Conservation (phyloP, 2,797 vertebrate genomes). For the Leuciscus waleckii region DNA sequence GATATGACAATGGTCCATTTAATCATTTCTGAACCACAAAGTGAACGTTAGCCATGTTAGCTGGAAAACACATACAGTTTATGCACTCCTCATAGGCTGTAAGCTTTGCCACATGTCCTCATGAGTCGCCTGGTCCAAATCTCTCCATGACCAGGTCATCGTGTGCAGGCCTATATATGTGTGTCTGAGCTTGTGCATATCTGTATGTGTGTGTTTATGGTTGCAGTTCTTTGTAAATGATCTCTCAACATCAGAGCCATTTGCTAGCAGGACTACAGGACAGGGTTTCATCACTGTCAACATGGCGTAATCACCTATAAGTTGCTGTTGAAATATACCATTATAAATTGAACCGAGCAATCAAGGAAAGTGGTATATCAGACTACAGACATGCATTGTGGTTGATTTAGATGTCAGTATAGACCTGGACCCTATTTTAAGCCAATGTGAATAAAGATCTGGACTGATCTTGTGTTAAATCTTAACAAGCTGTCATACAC, state of each 20-base stretch:
- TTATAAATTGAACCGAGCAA: conserved; percentile 15
- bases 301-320: conserved; percentile 22
- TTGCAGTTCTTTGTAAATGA: neutral
- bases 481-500: neutral
- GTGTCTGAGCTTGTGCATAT: conserved; percentile 13
- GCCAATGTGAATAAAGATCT: neutral
- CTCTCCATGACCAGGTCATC: neutral
- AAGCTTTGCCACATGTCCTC: conserved; percentile 15
- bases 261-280: neutral
- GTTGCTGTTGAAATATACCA: conserved; percentile 10
- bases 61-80: neutral
- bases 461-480: neutral
- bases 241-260: neutral
- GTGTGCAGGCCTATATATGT: neutral
- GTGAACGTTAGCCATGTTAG: conserved; percentile 43
- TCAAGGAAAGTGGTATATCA: conserved; percentile 33
- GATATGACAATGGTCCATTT: conserved; percentile 57
- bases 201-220: neutral
- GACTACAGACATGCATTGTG: conserved; percentile 17
- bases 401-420: neutral
- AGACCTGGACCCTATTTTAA: too few species aligned
- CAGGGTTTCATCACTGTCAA: conserved; percentile 35
- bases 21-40: conserved; percentile 11
- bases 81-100: neutral
- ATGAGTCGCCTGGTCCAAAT: conserved; percentile 13